These are phyloP conservation scores for Anguilla megastoma DNA, from an alignment of 2,797 vertebrate species.

Conservation along the genomic window DNA sequence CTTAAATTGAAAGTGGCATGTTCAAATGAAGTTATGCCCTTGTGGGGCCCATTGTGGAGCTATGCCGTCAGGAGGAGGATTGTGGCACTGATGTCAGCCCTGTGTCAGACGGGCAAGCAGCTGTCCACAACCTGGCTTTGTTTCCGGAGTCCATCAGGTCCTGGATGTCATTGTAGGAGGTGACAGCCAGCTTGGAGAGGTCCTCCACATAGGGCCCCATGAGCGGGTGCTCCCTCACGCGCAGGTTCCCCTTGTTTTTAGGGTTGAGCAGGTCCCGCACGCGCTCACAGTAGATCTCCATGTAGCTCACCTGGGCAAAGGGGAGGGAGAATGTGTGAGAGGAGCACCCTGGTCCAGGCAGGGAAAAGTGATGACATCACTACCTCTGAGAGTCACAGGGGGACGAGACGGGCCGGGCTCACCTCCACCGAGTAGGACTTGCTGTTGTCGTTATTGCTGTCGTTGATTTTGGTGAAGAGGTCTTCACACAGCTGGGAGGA, in stretches of 20 bases:
- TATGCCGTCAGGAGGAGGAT: not conserved
- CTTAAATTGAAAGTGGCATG: not conserved
- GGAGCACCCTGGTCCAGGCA: not conserved
- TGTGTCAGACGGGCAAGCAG: not conserved
- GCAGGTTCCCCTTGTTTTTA: constrained; percentile 87
- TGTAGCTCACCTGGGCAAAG: constrained; percentile 81
- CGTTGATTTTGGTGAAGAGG: constrained; percentile 83
- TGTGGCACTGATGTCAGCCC: not conserved
- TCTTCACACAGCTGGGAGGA: constrained; percentile 80
- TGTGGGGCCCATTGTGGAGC: not conserved
- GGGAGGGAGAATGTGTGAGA: not conserved
- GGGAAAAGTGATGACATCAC: not conserved
- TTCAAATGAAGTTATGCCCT: not conserved
- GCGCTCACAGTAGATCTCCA: constrained; percentile 89
- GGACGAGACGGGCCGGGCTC: constrained; percentile 32
- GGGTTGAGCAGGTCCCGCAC: constrained; percentile 87
- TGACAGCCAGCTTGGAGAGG: constrained; percentile 87
- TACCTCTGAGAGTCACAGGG: not conserved
- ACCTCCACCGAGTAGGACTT: constrained; percentile 90
- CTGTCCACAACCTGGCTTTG: constrained; percentile 78
- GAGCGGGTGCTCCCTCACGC: constrained; percentile 85
- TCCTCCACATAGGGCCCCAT: constrained; percentile 88
- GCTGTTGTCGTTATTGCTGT: constrained; percentile 82
- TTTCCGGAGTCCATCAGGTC: constrained; percentile 91
- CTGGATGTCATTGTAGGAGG: constrained; percentile 86